A percentile compares a stretch with the other conserved stretches of the same genome.
Evolutionary conservation across 2,797 vertebrate genomes (phyloP).

Genomic region (Phataginus tricuspis): DNA sequence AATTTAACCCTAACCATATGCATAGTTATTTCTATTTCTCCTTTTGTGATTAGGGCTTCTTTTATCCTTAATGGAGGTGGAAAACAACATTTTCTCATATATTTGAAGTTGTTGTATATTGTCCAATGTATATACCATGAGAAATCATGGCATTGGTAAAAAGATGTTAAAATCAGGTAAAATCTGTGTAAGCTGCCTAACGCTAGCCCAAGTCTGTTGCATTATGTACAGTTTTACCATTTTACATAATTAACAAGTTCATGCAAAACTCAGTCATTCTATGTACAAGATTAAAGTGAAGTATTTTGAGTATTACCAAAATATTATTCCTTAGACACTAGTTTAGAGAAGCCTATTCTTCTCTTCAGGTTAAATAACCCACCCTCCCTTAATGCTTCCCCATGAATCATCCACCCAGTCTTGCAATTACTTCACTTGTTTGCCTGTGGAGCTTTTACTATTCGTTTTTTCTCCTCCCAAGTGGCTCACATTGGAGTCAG

Average conservation of each 20-base stretch:
- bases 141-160: background rate
- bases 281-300: slow-evolving; percentile 61
- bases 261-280: slow-evolving; percentile 53
- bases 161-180: background rate
- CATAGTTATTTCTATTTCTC: background rate
- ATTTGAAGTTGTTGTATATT: background rate
- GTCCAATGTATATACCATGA: background rate
- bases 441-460: background rate
- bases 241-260: slow-evolving; percentile 65
- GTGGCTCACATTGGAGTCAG: background rate
- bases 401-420: background rate
- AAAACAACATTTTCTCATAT: background rate
- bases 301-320: slow-evolving; percentile 57
- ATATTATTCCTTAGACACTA: slow-evolving; percentile 51
- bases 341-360: slow-evolving; percentile 41
- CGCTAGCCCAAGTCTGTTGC: background rate
- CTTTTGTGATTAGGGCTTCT: background rate
- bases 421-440: background rate
- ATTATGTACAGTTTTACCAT: slow-evolving; percentile 38
- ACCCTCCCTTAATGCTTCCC: background rate
- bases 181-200: background rate
- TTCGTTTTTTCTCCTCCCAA: background rate
- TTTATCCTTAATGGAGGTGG: background rate
- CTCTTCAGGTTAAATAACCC: slow-evolving; percentile 61
- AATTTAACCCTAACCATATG: background rate